Evolutionary conservation across 2,888 invertebrate species (phyloP), one percentile per base, ranked within the genome.

Genomic region (Macaria liturata): DNA sequence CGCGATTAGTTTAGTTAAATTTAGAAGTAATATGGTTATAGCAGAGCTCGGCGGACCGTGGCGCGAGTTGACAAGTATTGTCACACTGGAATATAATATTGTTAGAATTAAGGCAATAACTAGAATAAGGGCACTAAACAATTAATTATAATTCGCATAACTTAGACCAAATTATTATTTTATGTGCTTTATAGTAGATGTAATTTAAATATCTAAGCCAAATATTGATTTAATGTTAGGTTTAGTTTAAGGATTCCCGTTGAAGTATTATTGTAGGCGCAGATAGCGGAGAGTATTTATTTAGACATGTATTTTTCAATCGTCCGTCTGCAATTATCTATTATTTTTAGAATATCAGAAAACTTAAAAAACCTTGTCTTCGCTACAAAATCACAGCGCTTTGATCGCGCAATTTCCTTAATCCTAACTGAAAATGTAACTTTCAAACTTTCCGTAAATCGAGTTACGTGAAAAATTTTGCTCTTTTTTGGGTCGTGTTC

Each of bases 111-210:
- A 90, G 87, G 88, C 88, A 90, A 91, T 91, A 91, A 90, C 77
- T 91, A 91, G 83, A 64, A 49, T 88, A 87, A 88, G 86, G 64
- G 82, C 91, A 91, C 91, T 88, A 90, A 91, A 88, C 59, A 88
- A 81, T 78, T 84, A 85, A 84, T 82, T 84, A 75, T 85, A 86
- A 81, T 80, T 82, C 80, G 84, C 86, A 86, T 91, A 90, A 91
- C 88, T 84, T 91, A 91, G 91, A 91, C 91, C 91, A 91, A 91
- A 91, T 87, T 91, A 89, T 90, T 86, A 90, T 81, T 84, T 84
- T 88, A 87, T 81, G 82, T 90, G 90, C 91, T 91, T 91, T 91
- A 88, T 88, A 71, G 76, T 91, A 91, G 90, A 76, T 83, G 69
- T 90, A 91, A 87, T 91, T 64, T 91, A 89, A 83, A 89, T 20